A percentile compares a stretch with the other conserved stretches of the same genome.
Evolutionary conservation across 2,797 vertebrate genomes (phyloP).

Genomic region (Cheirogaleus major): DNA sequence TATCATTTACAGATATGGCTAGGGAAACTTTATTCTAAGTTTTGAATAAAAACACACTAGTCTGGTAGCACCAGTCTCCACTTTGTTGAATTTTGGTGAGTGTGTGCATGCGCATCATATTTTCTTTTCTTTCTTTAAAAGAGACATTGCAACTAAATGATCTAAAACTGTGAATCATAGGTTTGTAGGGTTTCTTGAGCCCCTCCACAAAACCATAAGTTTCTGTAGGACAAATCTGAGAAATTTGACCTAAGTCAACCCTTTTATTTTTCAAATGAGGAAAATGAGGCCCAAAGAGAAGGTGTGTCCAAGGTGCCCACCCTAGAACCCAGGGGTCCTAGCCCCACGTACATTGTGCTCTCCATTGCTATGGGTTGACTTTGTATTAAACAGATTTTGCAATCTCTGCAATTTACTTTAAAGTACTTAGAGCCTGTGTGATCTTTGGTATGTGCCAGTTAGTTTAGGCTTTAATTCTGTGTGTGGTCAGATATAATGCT

Average conservation of each 20-base stretch:
- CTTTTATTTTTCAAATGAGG: not conserved
- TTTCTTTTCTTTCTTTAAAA: not conserved
- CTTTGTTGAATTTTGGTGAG: not conserved
- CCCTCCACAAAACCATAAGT: not conserved
- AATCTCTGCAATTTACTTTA: not conserved
- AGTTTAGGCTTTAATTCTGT: not conserved
- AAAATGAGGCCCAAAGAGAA: not conserved
- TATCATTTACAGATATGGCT: not conserved
- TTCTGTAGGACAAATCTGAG: not conserved
- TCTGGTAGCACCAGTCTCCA: not conserved
- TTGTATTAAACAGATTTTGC: not conserved
- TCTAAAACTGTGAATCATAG: not conserved
- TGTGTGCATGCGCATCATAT: not conserved
- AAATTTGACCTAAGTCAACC: not conserved
- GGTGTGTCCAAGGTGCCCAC: not conserved
- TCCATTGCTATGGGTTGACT: not conserved
- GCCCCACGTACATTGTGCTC: accelerated
- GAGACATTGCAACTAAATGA: not conserved
- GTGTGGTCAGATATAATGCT: not conserved
- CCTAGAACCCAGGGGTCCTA: not conserved
- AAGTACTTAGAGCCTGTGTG: not conserved
- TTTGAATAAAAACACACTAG: not conserved
- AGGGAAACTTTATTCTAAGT: not conserved
- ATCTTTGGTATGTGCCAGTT: not conserved
- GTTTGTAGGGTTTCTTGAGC: not conserved